A percentile compares a stretch with the other conserved stretches of the same genome.
phyloP scores from a whole-genome alignment of 2,888 invertebrate species.

The Stenchaetothrips biformis region DNA sequence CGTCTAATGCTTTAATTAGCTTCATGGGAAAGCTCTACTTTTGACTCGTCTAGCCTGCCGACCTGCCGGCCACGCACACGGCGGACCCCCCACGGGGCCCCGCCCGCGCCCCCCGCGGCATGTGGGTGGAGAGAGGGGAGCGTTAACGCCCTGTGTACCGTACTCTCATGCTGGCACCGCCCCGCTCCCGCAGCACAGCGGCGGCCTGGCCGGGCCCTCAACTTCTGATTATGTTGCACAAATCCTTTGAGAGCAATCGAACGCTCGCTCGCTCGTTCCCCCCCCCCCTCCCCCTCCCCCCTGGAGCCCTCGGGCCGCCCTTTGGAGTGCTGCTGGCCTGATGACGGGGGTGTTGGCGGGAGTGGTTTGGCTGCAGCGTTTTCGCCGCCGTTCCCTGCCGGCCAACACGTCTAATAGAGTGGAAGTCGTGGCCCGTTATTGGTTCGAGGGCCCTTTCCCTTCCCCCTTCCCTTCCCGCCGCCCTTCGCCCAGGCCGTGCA shows the following conservation, averaged over 20 bases:
- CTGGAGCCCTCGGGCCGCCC: background rate
- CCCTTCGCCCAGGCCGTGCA: background rate
- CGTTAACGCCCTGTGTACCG: too few species aligned
- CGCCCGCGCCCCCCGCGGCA: background rate
- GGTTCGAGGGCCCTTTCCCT: background rate
- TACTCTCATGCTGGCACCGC: background rate
- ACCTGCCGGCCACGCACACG: background rate
- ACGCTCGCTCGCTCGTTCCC: background rate
- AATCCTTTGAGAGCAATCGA: background rate
- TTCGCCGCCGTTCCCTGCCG: conserved; percentile 7
- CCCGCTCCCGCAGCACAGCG: background rate
- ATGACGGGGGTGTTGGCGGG: background rate
- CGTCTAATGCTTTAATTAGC: conserved; percentile 24
- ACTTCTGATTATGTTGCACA: background rate
- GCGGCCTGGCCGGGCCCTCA: background rate
- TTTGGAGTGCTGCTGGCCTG: background rate
- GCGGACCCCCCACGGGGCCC: background rate
- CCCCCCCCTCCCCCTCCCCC: background rate
- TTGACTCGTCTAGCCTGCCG: background rate
- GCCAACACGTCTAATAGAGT: conserved; percentile 21
- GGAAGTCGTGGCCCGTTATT: conserved; percentile 1
- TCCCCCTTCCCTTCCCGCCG: background rate
- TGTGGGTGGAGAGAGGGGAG: background rate
- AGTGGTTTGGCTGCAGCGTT: background rate
- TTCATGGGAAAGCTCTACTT: conserved; percentile 12